Conservation (phyloP, 2,888 invertebrate genomes). For the Philaethria dido region DNA sequence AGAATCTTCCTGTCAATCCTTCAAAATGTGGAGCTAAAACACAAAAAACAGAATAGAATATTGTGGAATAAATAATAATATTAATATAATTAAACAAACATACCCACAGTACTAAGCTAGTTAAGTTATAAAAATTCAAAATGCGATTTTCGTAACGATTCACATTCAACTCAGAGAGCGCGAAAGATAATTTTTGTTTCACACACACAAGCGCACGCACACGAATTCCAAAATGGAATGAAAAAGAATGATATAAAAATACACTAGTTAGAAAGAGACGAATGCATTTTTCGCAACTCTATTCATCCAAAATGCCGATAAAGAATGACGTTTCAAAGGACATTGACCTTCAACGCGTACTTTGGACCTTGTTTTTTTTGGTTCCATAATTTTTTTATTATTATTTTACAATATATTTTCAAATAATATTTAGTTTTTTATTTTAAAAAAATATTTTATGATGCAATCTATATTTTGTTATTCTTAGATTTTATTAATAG, state of each 20-base stretch:
- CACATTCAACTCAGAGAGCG: conserved; percentile 61
- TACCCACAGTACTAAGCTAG: conserved; percentile 10
- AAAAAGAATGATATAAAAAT: conserved; percentile 72
- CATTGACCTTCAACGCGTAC: conserved; percentile 62
- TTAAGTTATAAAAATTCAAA: conserved; percentile 61
- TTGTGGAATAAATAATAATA: not conserved
- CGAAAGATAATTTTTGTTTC: conserved; percentile 74
- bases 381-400: conserved; percentile 15
- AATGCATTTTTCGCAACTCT: conserved; percentile 65
- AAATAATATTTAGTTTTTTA: not conserved
- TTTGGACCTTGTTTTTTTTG: conserved; percentile 32
- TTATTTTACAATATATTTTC: conserved; percentile 4
- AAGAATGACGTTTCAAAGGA: conserved; percentile 81
- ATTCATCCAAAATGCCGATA: conserved; percentile 80
- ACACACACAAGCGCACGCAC: conserved; percentile 65
- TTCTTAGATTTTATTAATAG: not conserved
- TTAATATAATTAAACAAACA: conserved; percentile 11
- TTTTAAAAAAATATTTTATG: not conserved
- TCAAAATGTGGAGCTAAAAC: too few species aligned
- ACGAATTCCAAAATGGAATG: conserved; percentile 71
- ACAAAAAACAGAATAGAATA: not conserved
- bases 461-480: not conserved
- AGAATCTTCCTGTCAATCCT: too few species aligned
- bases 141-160: conserved; percentile 68
- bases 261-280: conserved; percentile 66